Conservation (phyloP, 2,797 vertebrate genomes). For the Sandelia bainsii region DNA sequence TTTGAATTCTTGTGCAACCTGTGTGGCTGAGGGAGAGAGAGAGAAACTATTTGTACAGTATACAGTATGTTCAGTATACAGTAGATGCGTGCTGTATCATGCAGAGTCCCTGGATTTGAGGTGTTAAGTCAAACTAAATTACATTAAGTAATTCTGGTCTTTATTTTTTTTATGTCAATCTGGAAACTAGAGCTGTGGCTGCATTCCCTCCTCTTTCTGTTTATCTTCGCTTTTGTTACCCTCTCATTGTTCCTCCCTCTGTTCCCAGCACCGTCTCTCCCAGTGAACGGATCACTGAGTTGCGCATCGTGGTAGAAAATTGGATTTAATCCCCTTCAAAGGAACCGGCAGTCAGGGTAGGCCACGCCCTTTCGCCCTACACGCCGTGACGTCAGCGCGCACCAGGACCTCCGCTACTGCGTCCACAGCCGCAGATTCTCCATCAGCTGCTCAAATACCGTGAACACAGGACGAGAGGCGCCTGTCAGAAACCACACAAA, state of each 20-base stretch:
- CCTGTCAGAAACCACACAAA: background rate
- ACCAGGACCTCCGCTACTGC: slow-evolving; percentile 21
- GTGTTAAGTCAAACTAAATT: background rate
- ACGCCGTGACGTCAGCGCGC: slow-evolving; percentile 50
- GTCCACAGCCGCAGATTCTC: slow-evolving; percentile 1
- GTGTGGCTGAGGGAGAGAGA: background rate
- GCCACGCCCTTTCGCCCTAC: slow-evolving; percentile 43
- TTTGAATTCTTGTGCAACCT: slow-evolving; percentile 45
- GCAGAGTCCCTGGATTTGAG: background rate
- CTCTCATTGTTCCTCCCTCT: slow-evolving; percentile 1
- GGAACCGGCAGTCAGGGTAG: slow-evolving; percentile 12
- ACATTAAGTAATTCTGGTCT: background rate
- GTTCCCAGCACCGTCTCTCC: slow-evolving; percentile 47
- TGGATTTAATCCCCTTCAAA: slow-evolving; percentile 73
- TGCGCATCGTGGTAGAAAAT: slow-evolving; percentile 67
- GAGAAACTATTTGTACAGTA: background rate
- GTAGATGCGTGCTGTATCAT: no score
- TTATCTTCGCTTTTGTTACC: background rate
- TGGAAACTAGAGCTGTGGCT: no score
- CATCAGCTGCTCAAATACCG: slow-evolving; percentile 22
- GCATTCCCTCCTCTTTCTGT: background rate
- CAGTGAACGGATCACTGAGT: slow-evolving; percentile 67
- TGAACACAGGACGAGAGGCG: background rate
- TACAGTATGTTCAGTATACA: no score
- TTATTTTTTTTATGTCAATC: background rate